phyloP scores from a whole-genome alignment of 2,888 invertebrate species.

The Trissolcus brochymenae region DNA sequence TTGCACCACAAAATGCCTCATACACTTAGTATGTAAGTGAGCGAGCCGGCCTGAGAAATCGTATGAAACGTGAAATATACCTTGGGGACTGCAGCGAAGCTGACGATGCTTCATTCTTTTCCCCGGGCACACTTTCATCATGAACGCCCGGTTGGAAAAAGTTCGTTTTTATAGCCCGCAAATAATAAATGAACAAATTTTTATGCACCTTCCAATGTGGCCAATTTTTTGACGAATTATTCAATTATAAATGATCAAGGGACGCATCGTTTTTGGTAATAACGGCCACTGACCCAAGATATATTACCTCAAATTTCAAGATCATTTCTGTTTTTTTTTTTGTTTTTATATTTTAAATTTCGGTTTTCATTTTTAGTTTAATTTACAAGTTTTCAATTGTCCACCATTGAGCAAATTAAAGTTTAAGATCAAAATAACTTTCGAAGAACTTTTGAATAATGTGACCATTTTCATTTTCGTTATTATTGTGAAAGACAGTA shows the following conservation, averaged over 20 bases:
- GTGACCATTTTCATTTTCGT: too few relatives aligned
- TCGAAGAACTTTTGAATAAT: too few relatives aligned
- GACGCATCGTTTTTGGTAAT: conserved; percentile 17
- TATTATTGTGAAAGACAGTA: too few relatives aligned
- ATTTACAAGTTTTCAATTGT: too few relatives aligned
- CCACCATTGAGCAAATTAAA: too few relatives aligned
- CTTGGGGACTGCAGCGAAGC: conserved; percentile 44
- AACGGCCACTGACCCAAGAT: not conserved
- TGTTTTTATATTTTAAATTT: too few relatives aligned
- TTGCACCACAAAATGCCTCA: conserved; percentile 26
- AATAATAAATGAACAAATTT: conserved; percentile 30
- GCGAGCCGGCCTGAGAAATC: conserved; percentile 47
- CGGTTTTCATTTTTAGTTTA: too few relatives aligned
- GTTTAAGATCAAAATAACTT: too few relatives aligned
- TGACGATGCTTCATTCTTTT: conserved; percentile 42
- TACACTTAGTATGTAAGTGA: conserved; percentile 55
- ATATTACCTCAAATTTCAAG: not conserved
- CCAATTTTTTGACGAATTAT: conserved; percentile 27
- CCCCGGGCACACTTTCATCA: conserved; percentile 43
- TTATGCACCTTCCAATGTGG: conserved; percentile 2
- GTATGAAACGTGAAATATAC: conserved; percentile 52
- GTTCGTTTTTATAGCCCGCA: conserved; percentile 22
- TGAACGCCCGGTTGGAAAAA: conserved; percentile 29
- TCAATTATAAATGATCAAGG: conserved; percentile 32
- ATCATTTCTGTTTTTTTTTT: not conserved